phyloP scores from a whole-genome alignment of 2,113 vertebrate genomes.

The Arenaria interpres region DNA sequence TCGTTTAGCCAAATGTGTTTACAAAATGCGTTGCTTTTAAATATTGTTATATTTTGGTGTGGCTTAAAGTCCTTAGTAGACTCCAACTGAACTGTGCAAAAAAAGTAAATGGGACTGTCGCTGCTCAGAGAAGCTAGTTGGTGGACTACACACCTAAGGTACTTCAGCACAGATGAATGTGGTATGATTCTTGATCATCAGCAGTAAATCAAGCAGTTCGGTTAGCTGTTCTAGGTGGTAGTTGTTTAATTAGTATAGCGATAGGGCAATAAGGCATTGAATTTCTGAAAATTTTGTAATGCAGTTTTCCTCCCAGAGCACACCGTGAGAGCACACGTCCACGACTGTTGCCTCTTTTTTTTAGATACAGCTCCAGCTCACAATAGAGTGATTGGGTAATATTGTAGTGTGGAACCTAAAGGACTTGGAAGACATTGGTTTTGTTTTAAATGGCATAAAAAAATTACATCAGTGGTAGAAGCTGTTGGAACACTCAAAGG shows the following conservation, averaged over 20 bases:
- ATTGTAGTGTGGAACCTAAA: not conserved
- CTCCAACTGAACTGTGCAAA: not conserved
- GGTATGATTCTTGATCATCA: not conserved
- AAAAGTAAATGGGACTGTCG: not conserved
- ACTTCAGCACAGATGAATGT: not conserved
- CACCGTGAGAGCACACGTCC: fast-evolving
- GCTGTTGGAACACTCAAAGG: not conserved
- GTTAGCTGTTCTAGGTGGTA: not conserved
- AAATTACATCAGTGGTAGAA: not conserved
- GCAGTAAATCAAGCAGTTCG: not conserved
- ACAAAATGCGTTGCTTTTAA: not conserved
- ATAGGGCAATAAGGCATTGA: not conserved
- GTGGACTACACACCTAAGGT: not conserved
- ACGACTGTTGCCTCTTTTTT: not conserved
- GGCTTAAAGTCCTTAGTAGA: not conserved
- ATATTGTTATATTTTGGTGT: not conserved
- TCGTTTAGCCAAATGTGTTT: not conserved
- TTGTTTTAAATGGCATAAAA: not conserved
- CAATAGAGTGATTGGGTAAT: not conserved
- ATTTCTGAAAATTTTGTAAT: not conserved
- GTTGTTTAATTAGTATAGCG: not conserved
- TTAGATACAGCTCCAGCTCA: not conserved
- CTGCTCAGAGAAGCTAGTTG: not conserved
- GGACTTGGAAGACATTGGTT: not conserved
- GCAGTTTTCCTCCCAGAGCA: not conserved